Conservation (phyloP, 1,140 invertebrate genomes). For the Brachionus plicatilis region DNA sequence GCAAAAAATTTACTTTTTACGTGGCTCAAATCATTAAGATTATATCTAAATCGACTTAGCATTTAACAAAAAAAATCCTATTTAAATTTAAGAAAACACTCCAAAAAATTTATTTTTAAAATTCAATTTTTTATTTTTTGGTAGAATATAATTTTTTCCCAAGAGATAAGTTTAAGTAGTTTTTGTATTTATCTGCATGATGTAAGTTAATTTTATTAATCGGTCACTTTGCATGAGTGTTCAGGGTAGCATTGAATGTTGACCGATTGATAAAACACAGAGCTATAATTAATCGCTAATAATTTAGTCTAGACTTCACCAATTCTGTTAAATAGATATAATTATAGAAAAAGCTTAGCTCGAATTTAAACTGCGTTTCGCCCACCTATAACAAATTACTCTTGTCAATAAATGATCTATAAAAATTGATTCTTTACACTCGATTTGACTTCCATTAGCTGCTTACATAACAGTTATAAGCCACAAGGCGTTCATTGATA, state of each 20-base stretch:
- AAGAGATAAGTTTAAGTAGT: not conserved
- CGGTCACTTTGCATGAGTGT: not conserved
- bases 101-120: not conserved
- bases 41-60: not conserved
- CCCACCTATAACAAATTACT: not conserved
- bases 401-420: conserved; percentile 1
- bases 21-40: not conserved
- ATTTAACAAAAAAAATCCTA: not conserved
- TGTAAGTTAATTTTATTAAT: not conserved
- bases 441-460: not conserved
- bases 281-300: not conserved
- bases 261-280: not conserved
- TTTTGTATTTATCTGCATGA: not conserved
- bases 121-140: not conserved
- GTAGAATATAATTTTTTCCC: not conserved
- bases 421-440: not conserved
- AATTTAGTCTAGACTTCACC: not conserved
- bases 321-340: not conserved
- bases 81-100: not conserved
- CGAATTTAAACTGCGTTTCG: not conserved
- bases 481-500: not conserved
- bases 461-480: not conserved
- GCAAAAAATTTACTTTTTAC: not conserved
- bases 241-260: not conserved
- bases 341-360: not conserved